These are phyloP conservation scores for Myiozetetes cayanensis DNA, from an alignment of 2,113 vertebrate genomes.

Conservation along the genomic window DNA sequence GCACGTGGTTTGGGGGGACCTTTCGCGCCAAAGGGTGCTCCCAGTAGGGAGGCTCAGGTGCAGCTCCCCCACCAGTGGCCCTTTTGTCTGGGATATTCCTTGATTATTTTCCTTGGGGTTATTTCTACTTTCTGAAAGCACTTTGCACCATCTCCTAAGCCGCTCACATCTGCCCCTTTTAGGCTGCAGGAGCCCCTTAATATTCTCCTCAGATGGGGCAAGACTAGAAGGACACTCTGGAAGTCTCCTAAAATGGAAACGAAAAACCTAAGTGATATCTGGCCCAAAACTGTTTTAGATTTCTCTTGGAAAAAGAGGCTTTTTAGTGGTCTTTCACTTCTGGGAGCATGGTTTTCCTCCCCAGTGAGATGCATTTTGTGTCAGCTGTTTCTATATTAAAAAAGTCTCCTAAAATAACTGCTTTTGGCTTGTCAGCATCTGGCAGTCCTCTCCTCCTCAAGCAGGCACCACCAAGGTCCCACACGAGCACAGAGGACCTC, in stretches of 20 bases:
- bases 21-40: neutral
- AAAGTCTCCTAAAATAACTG: constrained; percentile 27
- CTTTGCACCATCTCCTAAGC: neutral
- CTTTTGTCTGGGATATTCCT: neutral
- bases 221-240: neutral
- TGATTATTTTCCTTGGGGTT: neutral
- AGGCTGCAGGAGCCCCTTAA: neutral
- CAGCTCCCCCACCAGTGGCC: neutral
- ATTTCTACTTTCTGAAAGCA: constrained; percentile 44
- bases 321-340: constrained; percentile 47
- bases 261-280: constrained; percentile 2
- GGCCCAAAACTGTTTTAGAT: neutral
- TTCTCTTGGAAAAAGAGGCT: neutral
- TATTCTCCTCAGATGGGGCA: neutral
- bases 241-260: constrained; percentile 44
- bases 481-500: neutral
- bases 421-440: constrained; percentile 47
- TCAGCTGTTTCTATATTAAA: constrained; percentile 54
- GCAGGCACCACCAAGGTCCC: constrained; percentile 5
- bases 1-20: accelerated
- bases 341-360: constrained; percentile 45
- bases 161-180: neutral
- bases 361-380: constrained; percentile 49
- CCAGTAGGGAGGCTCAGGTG: neutral
- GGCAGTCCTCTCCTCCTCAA: constrained; percentile 11